phyloP scores from a whole-genome alignment of 2,888 invertebrate species.

The Rhyacophila evoluta region DNA sequence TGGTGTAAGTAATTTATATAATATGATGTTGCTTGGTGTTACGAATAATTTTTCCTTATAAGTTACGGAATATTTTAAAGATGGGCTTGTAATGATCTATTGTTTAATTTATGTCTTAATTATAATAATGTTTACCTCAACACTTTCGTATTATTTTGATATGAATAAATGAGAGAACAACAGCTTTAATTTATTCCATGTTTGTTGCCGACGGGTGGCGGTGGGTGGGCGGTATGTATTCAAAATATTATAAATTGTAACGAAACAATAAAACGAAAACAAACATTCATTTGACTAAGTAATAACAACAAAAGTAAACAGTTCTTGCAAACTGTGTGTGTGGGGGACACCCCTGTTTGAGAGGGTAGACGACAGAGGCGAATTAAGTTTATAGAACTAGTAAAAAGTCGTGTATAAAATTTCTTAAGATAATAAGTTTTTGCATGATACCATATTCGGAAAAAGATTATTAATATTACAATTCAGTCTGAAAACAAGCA shows the following conservation, averaged over 20 bases:
- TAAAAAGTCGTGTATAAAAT: no score
- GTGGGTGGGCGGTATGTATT: constrained; percentile 24
- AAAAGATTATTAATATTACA: no score
- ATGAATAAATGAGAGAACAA: constrained; percentile 1
- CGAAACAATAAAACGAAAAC: constrained; percentile 50
- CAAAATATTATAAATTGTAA: constrained; percentile 52
- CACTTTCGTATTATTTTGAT: neutral
- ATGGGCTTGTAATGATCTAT: neutral
- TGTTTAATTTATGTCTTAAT: neutral
- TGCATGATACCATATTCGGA: no score
- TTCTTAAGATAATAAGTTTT: no score
- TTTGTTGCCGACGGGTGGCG: neutral
- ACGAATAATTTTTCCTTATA: no score
- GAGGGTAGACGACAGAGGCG: neutral
- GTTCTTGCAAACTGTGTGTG: constrained; percentile 29
- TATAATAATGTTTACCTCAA: neutral
- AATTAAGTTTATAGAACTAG: neutral
- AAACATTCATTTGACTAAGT: constrained; percentile 54
- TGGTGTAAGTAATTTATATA: no score
- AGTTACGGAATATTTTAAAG: no score
- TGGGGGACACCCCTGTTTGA: neutral
- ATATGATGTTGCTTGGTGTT: no score
- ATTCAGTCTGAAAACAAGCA: no score
- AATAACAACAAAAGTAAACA: constrained; percentile 52
- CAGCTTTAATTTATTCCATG: constrained; percentile 19